Conservation (phyloP, 2,888 invertebrate genomes). For the Nemoura dubitans region DNA sequence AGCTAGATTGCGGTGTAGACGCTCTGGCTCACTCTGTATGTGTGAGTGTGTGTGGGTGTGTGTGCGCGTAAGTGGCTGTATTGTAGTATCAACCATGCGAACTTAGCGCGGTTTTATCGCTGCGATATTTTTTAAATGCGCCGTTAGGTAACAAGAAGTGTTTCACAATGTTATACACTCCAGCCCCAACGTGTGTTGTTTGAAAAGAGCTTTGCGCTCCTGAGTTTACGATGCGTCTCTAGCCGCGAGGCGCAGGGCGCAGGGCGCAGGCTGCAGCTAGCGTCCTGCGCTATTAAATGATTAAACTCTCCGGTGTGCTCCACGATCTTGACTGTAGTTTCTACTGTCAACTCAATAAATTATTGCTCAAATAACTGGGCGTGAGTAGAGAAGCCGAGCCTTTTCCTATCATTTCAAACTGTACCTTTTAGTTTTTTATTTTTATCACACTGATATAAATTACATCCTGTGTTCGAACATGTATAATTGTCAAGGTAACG, state of each 20-base stretch:
- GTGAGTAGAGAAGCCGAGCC: background rate
- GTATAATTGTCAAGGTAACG: too few species aligned
- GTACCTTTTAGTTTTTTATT: too few species aligned
- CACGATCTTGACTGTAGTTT: background rate
- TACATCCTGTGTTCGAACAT: too few species aligned
- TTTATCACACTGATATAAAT: too few species aligned
- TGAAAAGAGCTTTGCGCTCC: slow-evolving; percentile 26
- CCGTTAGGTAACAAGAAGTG: background rate
- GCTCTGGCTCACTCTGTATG: background rate
- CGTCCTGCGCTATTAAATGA: background rate
- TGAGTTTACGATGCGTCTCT: background rate
- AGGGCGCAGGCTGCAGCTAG: too few species aligned
- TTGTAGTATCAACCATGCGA: background rate
- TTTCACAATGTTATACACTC: background rate
- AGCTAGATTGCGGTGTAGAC: background rate
- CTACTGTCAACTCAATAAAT: background rate
- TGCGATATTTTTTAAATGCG: background rate
- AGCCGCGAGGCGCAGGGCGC: too few species aligned
- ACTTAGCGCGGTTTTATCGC: background rate
- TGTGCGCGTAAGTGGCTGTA: too few species aligned
- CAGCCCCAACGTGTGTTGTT: slow-evolving; percentile 25
- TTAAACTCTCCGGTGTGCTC: background rate
- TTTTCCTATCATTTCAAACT: background rate
- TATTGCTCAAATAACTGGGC: background rate
- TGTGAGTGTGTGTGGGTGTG: too few species aligned